Evolutionary conservation across 2,797 vertebrate genomes (phyloP), one percentile per base, ranked within the genome.

Genomic region (Peromyscus attwateri): DNA sequence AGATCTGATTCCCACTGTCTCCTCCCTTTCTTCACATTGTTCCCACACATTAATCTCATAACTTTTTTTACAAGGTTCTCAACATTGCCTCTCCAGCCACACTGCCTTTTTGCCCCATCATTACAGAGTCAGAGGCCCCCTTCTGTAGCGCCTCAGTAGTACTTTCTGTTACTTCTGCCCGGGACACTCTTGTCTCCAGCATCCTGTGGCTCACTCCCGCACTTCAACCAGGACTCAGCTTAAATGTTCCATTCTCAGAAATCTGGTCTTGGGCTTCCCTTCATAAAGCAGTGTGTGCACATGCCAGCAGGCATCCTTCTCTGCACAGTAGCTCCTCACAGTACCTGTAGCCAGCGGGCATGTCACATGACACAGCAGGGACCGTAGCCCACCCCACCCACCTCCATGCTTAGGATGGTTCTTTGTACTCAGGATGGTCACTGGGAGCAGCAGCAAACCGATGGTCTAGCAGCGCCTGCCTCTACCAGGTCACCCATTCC

Each of bases 161-260:
- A 52, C 5, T 13, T 70, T 21, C 16, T 31, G 40, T 7, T 55
- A 49, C 73, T 70, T 80, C 92, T 87, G 37, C 37, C 81, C 31
- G 21, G 10, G 77, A 34, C 25, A 75, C 10, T 87, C 52, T 17
- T 17, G 1, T 13, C 5, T 17, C 49, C 49, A 29, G 13, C 34
- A 70, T n/a, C 31, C 57, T 75, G 14, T 46, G 6, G 19, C 64
- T 73, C 2, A 4, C 17, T 91, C 49, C 73, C 25, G 79, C 43
- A 55, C 11, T 93, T 83, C 66, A 83, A n/a, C 37, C 66, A 55
- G 23, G 79, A 27, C 37, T 92, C 52, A 66, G 46, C 4, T 90
- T 55, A 64, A 96, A 82, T n/a, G 37, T 77, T 46, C 23, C 31
- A 40, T 55, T 76, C 79, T 95, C 92, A 71, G 57, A 83, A 70